Percentiles rank a stretch among this genome's conserved stretches.
These are phyloP conservation scores for Loriculus beryllinus DNA, from an alignment of 2,797 vertebrate species.

Conservation along the genomic window DNA sequence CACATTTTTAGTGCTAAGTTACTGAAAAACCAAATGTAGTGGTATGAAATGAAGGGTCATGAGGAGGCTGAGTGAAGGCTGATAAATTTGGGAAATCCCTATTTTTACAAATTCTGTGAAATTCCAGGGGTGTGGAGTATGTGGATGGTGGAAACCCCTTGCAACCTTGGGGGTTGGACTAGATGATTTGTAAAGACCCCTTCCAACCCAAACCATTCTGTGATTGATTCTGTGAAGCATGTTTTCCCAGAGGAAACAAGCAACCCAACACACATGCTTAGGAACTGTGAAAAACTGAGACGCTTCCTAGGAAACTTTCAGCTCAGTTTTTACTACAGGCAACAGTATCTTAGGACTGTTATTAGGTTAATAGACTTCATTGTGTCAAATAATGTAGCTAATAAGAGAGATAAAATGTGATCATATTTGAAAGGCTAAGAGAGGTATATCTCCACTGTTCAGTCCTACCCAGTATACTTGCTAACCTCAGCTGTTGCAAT, in stretches of 20 bases:
- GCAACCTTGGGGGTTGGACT: background rate
- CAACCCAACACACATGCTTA: background rate
- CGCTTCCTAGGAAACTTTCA: background rate
- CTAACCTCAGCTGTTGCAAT: slow-evolving; percentile 36
- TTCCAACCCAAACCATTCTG: background rate
- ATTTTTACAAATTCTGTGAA: background rate
- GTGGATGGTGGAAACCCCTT: background rate
- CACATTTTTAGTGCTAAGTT: background rate
- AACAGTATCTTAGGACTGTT: background rate
- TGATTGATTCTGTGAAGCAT: background rate
- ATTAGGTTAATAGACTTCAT: background rate
- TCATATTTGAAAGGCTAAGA: background rate
- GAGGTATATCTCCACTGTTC: background rate
- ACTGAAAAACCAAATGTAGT: background rate
- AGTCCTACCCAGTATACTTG: background rate
- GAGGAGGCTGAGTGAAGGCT: background rate
- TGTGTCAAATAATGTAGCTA: background rate
- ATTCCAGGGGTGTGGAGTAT: background rate
- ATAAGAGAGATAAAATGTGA: background rate
- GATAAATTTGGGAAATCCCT: background rate
- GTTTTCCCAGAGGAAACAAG: background rate
- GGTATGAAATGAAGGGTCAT: background rate
- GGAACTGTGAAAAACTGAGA: background rate
- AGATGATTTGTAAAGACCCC: background rate
- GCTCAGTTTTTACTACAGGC: background rate